phyloP scores from a whole-genome alignment of 2,113 vertebrate genomes.

The Strigops habroptila region DNA sequence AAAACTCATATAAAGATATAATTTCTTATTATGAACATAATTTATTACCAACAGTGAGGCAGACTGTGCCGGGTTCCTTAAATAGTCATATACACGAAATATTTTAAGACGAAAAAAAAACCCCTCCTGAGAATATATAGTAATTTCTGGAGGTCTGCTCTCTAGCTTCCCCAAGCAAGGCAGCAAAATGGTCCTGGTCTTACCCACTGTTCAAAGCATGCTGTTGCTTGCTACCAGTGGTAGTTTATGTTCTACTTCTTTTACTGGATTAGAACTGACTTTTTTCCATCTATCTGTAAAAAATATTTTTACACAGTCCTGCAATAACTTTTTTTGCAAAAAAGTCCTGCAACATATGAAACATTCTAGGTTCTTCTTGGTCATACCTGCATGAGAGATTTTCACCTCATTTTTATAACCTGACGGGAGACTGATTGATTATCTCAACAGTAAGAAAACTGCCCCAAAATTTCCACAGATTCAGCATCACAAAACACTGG shows the following conservation, averaged over 20 bases:
- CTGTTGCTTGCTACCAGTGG: rapidly evolving
- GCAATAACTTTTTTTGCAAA: not conserved
- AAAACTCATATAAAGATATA: not conserved
- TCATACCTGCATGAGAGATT: not conserved
- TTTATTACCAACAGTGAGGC: not conserved
- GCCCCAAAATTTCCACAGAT: not conserved
- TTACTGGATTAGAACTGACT: not conserved
- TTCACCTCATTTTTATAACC: not conserved
- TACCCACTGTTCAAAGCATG: not conserved
- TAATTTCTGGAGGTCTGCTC: not conserved
- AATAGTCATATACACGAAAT: not conserved
- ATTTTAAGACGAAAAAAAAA: not conserved
- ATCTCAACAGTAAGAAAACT: not conserved
- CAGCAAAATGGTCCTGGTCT: not conserved
- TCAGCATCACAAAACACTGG: not conserved
- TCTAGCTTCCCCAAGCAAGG: not conserved
- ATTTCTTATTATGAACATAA: not conserved
- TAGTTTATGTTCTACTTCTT: not conserved
- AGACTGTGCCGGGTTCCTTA: not conserved
- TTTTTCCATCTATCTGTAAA: not conserved
- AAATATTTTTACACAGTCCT: not conserved
- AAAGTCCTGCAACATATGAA: not conserved
- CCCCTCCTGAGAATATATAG: not conserved
- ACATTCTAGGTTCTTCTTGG: not conserved
- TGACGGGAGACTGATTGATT: not conserved